Evolutionary conservation across 2,113 vertebrate species (phyloP).

Genomic region (Saguinus midas): DNA sequence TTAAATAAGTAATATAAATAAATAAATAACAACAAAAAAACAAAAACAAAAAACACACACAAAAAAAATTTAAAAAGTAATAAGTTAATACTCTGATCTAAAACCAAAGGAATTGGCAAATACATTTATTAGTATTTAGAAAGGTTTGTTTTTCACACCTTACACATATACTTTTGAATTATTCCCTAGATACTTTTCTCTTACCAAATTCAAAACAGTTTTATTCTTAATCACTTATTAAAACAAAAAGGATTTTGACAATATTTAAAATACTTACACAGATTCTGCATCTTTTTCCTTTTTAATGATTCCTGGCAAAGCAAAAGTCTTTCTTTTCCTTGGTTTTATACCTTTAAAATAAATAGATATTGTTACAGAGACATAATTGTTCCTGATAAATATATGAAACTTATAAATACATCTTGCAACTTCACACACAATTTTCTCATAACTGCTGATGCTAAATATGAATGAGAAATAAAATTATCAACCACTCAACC

Average conservation of each 20-base stretch:
- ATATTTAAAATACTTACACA: slow-evolving; percentile 87
- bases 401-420: not conserved
- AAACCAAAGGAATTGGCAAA: slow-evolving; percentile 28
- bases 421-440: not conserved
- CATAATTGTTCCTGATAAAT: not conserved
- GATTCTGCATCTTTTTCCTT: slow-evolving; percentile 98
- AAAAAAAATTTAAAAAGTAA: slow-evolving; percentile 3
- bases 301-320: slow-evolving; percentile 92
- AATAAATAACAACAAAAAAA: too few species aligned
- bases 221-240: slow-evolving; percentile 29
- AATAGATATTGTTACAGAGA: slow-evolving; percentile 64
- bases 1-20: not conserved
- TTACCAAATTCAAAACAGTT: slow-evolving; percentile 37
- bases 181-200: slow-evolving; percentile 23
- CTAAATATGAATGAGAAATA: slow-evolving; percentile 15
- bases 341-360: slow-evolving; percentile 90
- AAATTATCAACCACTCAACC: slow-evolving; percentile 3
- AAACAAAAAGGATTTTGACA: not conserved
- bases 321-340: slow-evolving; percentile 94
- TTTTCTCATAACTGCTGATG: not conserved
- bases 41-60: too few species aligned
- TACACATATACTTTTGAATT: not conserved
- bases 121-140: not conserved
- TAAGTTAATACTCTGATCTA: not conserved
- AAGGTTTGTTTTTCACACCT: slow-evolving; percentile 10